Base-by-base conservation (phyloP, 2,113 vertebrate genomes). In the Lamprotornis superbus region DNA sequence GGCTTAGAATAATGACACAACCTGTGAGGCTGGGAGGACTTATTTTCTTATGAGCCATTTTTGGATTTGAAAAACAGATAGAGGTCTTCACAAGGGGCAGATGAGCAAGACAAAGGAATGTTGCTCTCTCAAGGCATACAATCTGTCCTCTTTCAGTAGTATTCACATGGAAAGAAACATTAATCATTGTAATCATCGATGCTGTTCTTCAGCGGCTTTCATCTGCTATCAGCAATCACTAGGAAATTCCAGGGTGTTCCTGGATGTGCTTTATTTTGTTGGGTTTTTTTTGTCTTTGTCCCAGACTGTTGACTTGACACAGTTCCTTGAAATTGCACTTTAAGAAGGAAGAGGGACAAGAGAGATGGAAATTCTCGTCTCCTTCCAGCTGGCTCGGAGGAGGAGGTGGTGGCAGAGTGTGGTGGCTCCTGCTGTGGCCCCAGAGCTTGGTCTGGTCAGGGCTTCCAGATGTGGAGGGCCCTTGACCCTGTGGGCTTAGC, bases 161-260 rank as follows among this genome's bases (percentile, higher is more conserved):
- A 75, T n/a, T 67, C 93, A 71, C 31, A 78, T 75, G 81, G 87
- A 95, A 95, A 96, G 83, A 73, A 84, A 84, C 86, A 93, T 96
- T 95, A 93, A 96, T 95, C 93, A 91, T 71, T 3, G 0, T 76
- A 86, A 87, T 79, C 69, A 74, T 67, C 27, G 7, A 94, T 87
- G 92, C 83, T 81, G 75, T 40, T 78, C 68, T 93, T 88, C 61
- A 94, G 83, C 0, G 2, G 53, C 96, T 97, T 96, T 96, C 92
- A 96, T 95, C 83, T 94, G 80, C 85, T 95, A 94, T 94, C 94
- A 94, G 74, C 50, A 69, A 91, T 90, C 89, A 46, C 94, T 93
- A 94, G 93, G 95, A 97, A 96, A 96, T 96, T 89, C 94, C 93
- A 95, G 94, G 53, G 65, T 91, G 81, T 93, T 94, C 73, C 93